Conservation (phyloP, 2,113 vertebrate species). For the Meleagris gallopavo region DNA sequence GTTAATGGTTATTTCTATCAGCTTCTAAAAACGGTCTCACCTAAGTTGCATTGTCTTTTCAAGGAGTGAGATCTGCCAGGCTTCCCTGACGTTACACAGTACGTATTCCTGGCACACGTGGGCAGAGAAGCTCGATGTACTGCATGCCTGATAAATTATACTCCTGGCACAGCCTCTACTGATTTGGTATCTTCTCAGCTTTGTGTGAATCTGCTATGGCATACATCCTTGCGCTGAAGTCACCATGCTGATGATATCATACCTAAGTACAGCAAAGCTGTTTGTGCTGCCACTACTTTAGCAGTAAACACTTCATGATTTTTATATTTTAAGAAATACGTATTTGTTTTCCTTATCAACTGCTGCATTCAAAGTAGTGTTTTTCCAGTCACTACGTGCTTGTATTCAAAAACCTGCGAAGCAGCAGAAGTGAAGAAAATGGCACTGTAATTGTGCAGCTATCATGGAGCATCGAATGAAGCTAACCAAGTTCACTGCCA, state of each 20-base stretch:
- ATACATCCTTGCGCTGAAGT: neutral
- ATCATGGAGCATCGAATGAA: neutral
- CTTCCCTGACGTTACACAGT: neutral
- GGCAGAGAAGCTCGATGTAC: neutral
- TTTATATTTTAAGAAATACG: neutral
- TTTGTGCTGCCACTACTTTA: neutral
- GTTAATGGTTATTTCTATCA: neutral
- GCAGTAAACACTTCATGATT: fast-evolving
- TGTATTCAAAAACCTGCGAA: neutral
- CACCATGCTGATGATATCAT: neutral
- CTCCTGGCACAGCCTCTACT: neutral
- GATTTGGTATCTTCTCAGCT: neutral
- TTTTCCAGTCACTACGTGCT: neutral
- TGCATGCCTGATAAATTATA: neutral
- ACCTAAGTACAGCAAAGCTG: neutral
- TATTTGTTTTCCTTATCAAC: neutral
- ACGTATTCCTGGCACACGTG: neutral
- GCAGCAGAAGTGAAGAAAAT: neutral
- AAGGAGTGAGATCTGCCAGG: neutral
- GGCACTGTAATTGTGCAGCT: fast-evolving
- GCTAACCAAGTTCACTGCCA: neutral
- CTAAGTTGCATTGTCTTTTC: fast-evolving
- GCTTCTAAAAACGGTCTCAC: neutral
- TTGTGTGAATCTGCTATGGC: neutral
- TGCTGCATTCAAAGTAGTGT: neutral